A percentile compares a stretch with the other conserved stretches of the same genome.
These are phyloP conservation scores for Phalanger gymnotis DNA, from an alignment of 2,797 vertebrate species.

Conservation along the genomic window DNA sequence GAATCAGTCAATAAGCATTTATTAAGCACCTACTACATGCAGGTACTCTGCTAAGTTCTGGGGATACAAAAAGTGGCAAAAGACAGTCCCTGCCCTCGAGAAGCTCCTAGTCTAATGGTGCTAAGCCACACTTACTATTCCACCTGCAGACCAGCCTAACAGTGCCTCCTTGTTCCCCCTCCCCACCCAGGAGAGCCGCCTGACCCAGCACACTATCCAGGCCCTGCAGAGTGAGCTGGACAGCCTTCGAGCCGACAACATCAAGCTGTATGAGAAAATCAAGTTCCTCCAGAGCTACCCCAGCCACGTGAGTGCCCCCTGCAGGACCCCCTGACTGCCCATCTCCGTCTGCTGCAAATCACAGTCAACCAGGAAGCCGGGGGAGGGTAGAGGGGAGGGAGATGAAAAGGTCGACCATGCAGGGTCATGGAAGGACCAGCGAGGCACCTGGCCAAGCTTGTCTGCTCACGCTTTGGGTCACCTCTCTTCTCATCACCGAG, in stretches of 20 bases:
- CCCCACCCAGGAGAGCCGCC: slow-evolving; percentile 88
- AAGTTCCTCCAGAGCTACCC: slow-evolving; percentile 98
- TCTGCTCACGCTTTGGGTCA: neutral
- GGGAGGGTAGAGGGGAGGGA: neutral
- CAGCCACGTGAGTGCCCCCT: slow-evolving; percentile 85
- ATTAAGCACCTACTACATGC: neutral
- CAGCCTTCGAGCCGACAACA: slow-evolving; percentile 97
- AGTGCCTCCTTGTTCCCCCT: neutral
- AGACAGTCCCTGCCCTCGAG: neutral
- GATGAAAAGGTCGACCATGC: neutral
- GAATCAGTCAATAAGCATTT: neutral
- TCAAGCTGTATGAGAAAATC: slow-evolving; percentile 99
- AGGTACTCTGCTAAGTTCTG: neutral
- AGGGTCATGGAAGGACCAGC: too few species aligned
- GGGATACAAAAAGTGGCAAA: neutral
- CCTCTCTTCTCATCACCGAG: neutral
- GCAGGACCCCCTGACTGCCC: rapidly evolving
- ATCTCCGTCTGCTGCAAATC: neutral
- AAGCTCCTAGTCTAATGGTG: rapidly evolving
- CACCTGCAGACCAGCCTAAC: neutral
- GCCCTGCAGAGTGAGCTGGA: slow-evolving; percentile 96
- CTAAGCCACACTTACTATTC: rapidly evolving
- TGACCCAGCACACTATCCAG: slow-evolving; percentile 95
- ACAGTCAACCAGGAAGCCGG: neutral
- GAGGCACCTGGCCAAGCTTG: too few species aligned